phyloP scores from a whole-genome alignment of 1,140 invertebrate species.

The Eufriesea mexicana region DNA sequence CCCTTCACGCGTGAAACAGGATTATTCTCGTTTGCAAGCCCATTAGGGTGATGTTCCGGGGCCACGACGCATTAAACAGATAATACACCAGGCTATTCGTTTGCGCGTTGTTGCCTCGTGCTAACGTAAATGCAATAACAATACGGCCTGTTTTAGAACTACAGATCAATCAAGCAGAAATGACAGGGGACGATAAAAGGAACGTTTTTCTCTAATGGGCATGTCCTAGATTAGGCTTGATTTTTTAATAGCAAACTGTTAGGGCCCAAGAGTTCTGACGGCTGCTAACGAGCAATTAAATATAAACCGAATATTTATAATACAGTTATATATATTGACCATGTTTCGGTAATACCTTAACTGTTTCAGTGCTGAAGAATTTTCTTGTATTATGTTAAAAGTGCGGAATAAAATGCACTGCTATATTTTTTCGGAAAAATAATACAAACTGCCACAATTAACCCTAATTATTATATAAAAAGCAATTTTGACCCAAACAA shows the following conservation, averaged over 20 bases:
- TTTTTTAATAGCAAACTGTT: background rate
- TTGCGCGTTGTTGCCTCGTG: background rate
- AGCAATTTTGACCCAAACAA: no score
- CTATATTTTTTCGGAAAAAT: no score
- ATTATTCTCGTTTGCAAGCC: conserved; percentile 68
- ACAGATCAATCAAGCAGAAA: background rate
- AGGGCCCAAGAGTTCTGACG: no score
- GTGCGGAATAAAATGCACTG: no score
- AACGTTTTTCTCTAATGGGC: background rate
- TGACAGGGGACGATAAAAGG: background rate
- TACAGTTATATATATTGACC: no score
- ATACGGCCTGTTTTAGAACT: background rate
- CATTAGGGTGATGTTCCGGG: conserved; percentile 52
- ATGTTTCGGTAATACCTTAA: no score
- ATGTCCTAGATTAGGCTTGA: background rate
- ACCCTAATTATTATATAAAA: no score
- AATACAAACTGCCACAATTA: no score
- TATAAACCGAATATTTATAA: no score
- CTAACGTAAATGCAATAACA: conserved; percentile 43
- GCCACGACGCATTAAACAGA: conserved; percentile 61
- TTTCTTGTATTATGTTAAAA: no score
- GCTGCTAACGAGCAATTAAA: no score
- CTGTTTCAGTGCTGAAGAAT: no score
- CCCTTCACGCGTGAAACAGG: conserved; percentile 65
- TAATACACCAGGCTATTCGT: conserved; percentile 34